phyloP scores from a whole-genome alignment of 2,113 vertebrate species.

The Galbula dea region DNA sequence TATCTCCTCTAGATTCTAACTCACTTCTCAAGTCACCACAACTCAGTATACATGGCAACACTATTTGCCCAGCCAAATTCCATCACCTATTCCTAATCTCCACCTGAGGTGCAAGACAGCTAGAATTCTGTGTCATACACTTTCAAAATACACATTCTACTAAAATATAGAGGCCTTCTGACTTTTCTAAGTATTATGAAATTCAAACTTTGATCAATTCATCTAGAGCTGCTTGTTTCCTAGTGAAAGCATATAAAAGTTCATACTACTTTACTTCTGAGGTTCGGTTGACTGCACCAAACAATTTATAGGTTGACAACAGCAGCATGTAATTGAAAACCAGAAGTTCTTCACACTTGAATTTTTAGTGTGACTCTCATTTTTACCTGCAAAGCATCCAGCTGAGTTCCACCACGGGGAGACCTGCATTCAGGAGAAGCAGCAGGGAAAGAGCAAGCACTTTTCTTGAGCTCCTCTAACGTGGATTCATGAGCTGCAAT shows the following conservation, averaged over 20 bases:
- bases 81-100: not conserved
- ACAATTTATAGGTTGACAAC: not conserved
- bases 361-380: not conserved
- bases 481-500: conserved; percentile 86
- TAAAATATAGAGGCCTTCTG: not conserved
- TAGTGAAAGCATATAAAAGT: not conserved
- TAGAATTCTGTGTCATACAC: not conserved
- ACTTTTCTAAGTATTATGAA: not conserved
- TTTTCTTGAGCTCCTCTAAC: conserved; percentile 88
- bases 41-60: not conserved
- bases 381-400: conserved; percentile 90
- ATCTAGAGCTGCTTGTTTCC: not conserved
- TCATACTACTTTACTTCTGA: not conserved
- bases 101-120: not conserved
- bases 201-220: not conserved
- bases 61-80: not conserved
- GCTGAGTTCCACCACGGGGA: conserved; percentile 80
- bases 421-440: conserved; percentile 79
- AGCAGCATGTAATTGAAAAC: not conserved
- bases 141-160: not conserved
- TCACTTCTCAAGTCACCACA: not conserved
- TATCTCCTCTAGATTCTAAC: not conserved
- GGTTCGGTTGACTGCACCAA: not conserved
- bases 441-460: conserved; percentile 71
- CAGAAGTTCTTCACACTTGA: not conserved